phyloP scores from a whole-genome alignment of 2,797 vertebrate species.

The Acropternis orthonyx region DNA sequence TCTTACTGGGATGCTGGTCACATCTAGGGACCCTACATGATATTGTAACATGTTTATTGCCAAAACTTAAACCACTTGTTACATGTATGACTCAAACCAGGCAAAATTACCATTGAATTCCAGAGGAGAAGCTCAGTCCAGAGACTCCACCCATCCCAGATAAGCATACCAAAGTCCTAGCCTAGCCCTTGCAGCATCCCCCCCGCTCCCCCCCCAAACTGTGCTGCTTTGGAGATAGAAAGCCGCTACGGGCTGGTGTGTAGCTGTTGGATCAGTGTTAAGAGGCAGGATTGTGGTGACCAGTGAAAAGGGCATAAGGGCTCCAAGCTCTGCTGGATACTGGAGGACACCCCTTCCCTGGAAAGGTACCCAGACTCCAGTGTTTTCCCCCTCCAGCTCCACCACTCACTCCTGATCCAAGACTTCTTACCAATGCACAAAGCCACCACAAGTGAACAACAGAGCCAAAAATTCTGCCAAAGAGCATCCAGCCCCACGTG shows the following conservation, averaged over 20 bases:
- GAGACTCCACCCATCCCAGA: too few relatives aligned
- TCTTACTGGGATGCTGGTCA: too few relatives aligned
- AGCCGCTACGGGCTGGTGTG: not conserved
- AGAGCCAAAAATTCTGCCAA: not conserved
- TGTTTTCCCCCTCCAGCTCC: not conserved
- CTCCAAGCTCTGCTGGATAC: not conserved
- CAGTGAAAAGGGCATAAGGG: not conserved
- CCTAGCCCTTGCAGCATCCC: not conserved
- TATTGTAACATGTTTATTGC: too few relatives aligned
- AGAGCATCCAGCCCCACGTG: accelerated
- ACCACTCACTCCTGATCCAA: not conserved
- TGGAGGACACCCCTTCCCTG: not conserved
- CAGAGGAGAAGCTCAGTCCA: too few relatives aligned
- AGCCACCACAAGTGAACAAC: not conserved
- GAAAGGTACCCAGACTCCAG: not conserved
- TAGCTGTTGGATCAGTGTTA: not conserved
- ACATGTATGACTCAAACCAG: too few relatives aligned
- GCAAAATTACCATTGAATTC: too few relatives aligned
- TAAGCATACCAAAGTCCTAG: not conserved
- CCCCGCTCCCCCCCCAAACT: not conserved
- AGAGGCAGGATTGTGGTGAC: not conserved
- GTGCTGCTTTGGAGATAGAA: not conserved
- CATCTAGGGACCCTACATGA: too few relatives aligned
- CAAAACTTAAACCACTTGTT: too few relatives aligned
- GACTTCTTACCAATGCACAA: not conserved